Evolutionary conservation across 2,797 vertebrate species (phyloP), one percentile per base, ranked within the genome.

Genomic region (Chrysolophus pictus): DNA sequence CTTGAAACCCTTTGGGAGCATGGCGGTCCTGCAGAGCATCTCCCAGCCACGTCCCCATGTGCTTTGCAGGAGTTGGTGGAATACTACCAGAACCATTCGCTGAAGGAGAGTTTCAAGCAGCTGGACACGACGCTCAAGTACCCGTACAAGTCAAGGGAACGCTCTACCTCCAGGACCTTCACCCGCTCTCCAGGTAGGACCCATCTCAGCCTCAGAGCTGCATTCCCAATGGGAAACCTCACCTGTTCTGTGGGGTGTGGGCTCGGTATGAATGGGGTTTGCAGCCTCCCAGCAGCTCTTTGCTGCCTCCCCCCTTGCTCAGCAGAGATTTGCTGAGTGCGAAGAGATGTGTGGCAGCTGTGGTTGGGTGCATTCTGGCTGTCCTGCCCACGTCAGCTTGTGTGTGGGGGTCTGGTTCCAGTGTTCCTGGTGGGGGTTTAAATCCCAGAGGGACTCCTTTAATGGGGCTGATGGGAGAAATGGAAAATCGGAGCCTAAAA

Each of bases 61-160:
- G 79, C 82, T 88, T 63, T 33, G 71, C 87, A 97, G 97, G 97
- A 97, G 96, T 94, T 99, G 92, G 99, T 99, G 3, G 99, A 99
- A 87, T 99, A 99, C 93, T 99, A 99, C 96, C 99, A 99, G 98
- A 95, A 97, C 78, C 99, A 99, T 97, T 99, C 99, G 0, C 97
- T 99, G 90, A 99, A 99, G 96, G 99, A 99, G 97, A 99, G 99
- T 97, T 99, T 99, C 98, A 99, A 99, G 96, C 98, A 99, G 94
- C 97, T 99, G 95, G 99, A 99, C 90, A 99, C 99, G 0, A 99
- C 99, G 0, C 96, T 99, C 95, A 98, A 98, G 85, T 98, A 98
- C 60, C 99, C 99, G 13, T 99, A 99, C 97, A 99, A 99, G 93
- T 98, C 98, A 3, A 97, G 98, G 96, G 99, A 99, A 75, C 98